Evolutionary conservation across 1,140 invertebrate genomes (phyloP), one percentile per base, ranked within the genome.

Genomic region (Carposina sasakii): DNA sequence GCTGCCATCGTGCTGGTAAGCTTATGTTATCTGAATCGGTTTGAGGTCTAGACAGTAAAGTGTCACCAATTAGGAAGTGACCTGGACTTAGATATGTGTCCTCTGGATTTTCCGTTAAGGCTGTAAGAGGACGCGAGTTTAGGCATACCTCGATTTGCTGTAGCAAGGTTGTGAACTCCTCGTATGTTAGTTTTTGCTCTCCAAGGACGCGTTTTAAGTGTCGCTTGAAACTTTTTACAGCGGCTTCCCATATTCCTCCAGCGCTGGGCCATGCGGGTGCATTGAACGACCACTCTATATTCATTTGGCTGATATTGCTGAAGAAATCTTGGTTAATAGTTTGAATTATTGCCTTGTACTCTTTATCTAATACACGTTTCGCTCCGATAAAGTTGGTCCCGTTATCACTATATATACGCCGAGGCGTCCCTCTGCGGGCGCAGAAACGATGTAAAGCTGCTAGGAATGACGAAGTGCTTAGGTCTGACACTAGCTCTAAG

Each of bases 301-400:
- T 17, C 12, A 1, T 2, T 4, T 28, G 13, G 24, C 23, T 12
- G 2, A 28, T 9, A 17, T 3, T 15, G 22, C 1, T 15, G 1
- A 26, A 13, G 1, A 42, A 16, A 9, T 24, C 23, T 3, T n/a
- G 1, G 13, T 24, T 42, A 6, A 15, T 5, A 10, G 13, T 15
- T 2, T 16, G 13, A 28, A 17, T 12, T 10, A 42, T n/a, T 9
- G 40, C 40, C 8, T 42, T 24, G n/a, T n/a, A n/a, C 17, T 42
- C 40, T 15, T 42, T 24, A 3, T 2, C 4, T 26, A 42, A 26
- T 24, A 12, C 16, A 16, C 16, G 8, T 1, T 22, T 24, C 2
- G 74, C 63, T 4, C 58, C 60, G 6, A 60, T 48, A 36, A 82
- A 78, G 31, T 67, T 70, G 9, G 66, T 73, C 0, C 63, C 76